Conservation (phyloP, 2,113 vertebrate genomes). For the Lophura nycthemera region DNA sequence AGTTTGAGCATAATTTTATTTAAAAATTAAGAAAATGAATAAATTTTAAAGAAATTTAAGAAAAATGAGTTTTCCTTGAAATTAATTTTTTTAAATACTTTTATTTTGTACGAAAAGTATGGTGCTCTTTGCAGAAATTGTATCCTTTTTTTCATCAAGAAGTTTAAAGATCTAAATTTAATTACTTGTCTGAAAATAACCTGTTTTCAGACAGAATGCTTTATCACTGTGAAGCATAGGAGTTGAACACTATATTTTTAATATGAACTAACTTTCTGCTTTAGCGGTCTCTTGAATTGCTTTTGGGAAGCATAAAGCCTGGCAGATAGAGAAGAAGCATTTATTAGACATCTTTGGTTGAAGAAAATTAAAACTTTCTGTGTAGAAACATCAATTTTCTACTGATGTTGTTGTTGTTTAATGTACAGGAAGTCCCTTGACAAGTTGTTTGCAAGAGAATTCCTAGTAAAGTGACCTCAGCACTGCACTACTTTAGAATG, state of each 20-base stretch:
- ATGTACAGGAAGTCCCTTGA: not conserved
- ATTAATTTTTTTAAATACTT: not conserved
- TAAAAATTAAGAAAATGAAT: not conserved
- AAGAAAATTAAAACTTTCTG: rapidly evolving
- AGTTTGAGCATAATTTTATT: not conserved
- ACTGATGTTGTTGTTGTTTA: not conserved
- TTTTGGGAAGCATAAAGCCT: not conserved
- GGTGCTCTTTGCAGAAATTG: not conserved
- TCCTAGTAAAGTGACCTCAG: not conserved
- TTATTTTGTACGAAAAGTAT: not conserved
- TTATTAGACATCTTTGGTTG: not conserved
- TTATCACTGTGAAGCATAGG: not conserved
- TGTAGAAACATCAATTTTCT: not conserved
- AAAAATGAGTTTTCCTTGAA: not conserved
- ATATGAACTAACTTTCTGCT: not conserved
- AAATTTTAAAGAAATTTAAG: not conserved
- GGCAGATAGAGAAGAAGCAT: not conserved
- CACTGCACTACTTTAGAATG: not conserved
- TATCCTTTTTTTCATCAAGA: not conserved
- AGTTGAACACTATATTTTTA: not conserved
- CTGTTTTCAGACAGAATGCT: not conserved
- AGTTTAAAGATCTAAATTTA: not conserved
- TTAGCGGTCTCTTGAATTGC: not conserved
- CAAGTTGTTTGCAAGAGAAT: not conserved
- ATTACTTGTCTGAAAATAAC: not conserved